Evolutionary conservation across 2,888 invertebrate species (phyloP).

Genomic region (Mythimna pallens): DNA sequence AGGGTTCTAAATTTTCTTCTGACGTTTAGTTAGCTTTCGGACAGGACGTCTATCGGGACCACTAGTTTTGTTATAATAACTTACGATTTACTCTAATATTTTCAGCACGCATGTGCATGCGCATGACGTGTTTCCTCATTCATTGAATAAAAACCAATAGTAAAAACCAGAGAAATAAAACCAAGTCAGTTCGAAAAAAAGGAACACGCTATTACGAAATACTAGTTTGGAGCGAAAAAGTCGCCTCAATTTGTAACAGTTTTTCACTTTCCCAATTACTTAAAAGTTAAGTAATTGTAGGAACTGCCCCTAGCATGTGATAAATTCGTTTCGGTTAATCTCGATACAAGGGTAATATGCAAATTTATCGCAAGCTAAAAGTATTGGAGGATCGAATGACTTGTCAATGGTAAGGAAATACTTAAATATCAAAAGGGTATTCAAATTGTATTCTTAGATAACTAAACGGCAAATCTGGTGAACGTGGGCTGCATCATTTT

Average conservation of each 20-base stretch:
- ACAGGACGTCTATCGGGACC: too few species aligned
- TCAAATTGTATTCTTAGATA: background rate
- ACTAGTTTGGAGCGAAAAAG: conserved; percentile 1
- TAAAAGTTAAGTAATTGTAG: conserved; percentile 54
- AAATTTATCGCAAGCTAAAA: conserved; percentile 29
- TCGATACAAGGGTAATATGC: conserved; percentile 50
- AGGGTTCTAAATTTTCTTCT: too few species aligned
- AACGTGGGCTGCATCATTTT: background rate
- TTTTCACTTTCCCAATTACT: conserved; percentile 52
- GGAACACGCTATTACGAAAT: background rate
- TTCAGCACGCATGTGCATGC: background rate
- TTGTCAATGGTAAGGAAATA: conserved; percentile 5
- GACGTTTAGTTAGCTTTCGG: too few species aligned
- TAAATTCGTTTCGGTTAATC: conserved; percentile 46
- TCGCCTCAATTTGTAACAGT: conserved; percentile 5
- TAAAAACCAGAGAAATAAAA: background rate
- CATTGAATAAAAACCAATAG: background rate
- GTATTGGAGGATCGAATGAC: conserved; percentile 9
- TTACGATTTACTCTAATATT: background rate
- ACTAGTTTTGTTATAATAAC: background rate
- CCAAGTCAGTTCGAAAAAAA: background rate
- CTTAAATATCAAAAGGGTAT: conserved; percentile 12
- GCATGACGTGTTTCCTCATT: background rate
- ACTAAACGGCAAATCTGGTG: background rate
- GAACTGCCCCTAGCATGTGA: conserved; percentile 40